These are phyloP conservation scores for Anguilla pacifica DNA, from an alignment of 2,797 vertebrate species.

Conservation along the genomic window DNA sequence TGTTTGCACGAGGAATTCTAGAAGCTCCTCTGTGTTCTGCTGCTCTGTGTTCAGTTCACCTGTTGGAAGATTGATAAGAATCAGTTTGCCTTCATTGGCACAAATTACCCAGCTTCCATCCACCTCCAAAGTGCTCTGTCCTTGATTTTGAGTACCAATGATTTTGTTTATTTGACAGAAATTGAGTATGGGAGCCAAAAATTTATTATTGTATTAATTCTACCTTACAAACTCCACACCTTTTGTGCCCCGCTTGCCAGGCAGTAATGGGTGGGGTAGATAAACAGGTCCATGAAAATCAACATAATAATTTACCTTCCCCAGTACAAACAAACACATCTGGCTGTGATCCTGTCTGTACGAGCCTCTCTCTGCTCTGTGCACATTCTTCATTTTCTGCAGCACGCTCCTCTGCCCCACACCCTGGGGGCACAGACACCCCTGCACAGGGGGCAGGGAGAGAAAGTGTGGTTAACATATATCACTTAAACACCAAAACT, in stretches of 20 bases:
- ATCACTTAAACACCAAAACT: neutral
- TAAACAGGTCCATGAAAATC: neutral
- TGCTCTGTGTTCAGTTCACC: constrained; percentile 53
- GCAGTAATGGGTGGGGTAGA: neutral
- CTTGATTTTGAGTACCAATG: neutral
- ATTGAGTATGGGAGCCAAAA: neutral
- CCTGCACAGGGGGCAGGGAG: constrained; percentile 25
- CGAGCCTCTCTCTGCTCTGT: constrained; percentile 44
- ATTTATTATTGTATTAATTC: neutral
- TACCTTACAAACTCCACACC: neutral
- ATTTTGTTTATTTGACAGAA: neutral
- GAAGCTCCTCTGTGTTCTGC: constrained; percentile 58
- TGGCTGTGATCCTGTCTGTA: constrained; percentile 48
- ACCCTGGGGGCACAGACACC: constrained; percentile 21
- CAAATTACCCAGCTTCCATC: neutral
- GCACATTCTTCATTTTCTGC: constrained; percentile 52
- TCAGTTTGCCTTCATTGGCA: neutral
- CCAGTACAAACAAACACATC: constrained; percentile 49
- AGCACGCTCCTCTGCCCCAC: constrained; percentile 50
- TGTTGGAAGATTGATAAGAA: constrained; percentile 25
- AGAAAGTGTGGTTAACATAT: constrained; percentile 23
- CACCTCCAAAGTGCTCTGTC: neutral
- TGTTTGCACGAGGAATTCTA: constrained; percentile 68
- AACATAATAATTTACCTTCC: constrained; percentile 59
- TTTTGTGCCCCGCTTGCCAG: neutral